These are phyloP conservation scores for Hypomecis punctinalis DNA, from an alignment of 2,888 invertebrate genomes.

Conservation along the genomic window DNA sequence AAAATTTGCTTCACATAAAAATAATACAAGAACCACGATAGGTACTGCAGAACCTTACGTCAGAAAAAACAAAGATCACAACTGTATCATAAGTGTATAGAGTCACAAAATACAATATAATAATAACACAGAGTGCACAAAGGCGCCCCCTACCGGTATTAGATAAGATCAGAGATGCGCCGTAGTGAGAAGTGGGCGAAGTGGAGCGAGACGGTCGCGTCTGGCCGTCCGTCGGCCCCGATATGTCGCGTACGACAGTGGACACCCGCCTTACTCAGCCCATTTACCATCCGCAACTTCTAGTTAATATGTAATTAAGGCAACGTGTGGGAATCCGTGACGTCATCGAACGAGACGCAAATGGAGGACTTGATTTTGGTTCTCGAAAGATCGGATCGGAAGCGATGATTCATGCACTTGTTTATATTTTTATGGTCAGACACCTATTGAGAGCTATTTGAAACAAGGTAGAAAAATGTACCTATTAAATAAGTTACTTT, in stretches of 20 bases:
- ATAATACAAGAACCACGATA: too few relatives aligned
- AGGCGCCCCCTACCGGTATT: constrained; percentile 9
- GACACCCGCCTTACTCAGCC: constrained; percentile 37
- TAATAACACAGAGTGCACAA: background rate
- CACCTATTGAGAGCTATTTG: too few relatives aligned
- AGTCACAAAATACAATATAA: too few relatives aligned
- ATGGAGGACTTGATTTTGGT: constrained; percentile 1
- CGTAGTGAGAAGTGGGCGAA: constrained; percentile 59
- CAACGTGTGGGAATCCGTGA: constrained; percentile 28
- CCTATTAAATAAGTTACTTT: too few relatives aligned
- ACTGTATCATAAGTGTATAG: too few relatives aligned
- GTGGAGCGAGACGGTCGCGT: constrained; percentile 52
- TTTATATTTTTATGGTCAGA: too few relatives aligned
- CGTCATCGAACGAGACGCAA: constrained; percentile 18
- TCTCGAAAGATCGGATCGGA: constrained; percentile 9
- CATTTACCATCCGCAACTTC: constrained; percentile 27
- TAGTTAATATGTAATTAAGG: constrained; percentile 35
- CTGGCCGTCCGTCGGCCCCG: constrained; percentile 33
- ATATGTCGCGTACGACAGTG: constrained; percentile 31
- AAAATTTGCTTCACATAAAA: too few relatives aligned
- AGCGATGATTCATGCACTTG: background rate
- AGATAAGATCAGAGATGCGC: constrained; percentile 59
- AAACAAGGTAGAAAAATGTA: too few relatives aligned
- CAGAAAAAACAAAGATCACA: too few relatives aligned
- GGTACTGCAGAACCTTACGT: too few relatives aligned